Conservation (phyloP, 92 coral and sea anemone genomes). For the Parazoanthus swiftii region DNA sequence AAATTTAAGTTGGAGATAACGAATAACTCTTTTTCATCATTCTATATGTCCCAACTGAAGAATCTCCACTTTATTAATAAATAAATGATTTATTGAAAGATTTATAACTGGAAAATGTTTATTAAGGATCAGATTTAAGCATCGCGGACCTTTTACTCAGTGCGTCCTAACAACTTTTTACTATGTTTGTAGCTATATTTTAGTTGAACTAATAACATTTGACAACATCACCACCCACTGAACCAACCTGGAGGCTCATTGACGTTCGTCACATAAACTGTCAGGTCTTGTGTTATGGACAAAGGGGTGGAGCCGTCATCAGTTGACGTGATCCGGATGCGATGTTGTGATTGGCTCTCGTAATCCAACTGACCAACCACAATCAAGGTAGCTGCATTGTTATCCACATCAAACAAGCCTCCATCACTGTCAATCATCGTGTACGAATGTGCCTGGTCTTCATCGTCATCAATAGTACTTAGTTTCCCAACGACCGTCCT, state of each 20-base stretch:
- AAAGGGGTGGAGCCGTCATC: conserved; percentile 69
- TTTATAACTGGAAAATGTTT: no score
- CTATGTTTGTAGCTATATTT: neutral
- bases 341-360: conserved; percentile 58
- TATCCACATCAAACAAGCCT: conserved; percentile 53
- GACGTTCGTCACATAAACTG: conserved; percentile 56
- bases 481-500: conserved; percentile 57
- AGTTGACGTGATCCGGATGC: conserved; percentile 50
- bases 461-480: conserved; percentile 58
- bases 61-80: no score
- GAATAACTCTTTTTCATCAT: no score
- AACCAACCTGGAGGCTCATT: conserved; percentile 72
- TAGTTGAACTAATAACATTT: neutral
- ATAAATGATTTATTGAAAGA: neutral
- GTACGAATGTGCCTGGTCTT: conserved; percentile 51
- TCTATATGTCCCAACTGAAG: no score
- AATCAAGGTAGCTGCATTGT: conserved; percentile 38
- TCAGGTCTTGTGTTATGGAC: conserved; percentile 60
- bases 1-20: no score
- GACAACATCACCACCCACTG: neutral
- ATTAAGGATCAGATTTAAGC: neutral
- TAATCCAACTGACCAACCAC: conserved; percentile 61
- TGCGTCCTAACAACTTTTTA: no score
- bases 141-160: neutral
- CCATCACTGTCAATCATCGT: conserved; percentile 52